Evolutionary conservation across 2,888 invertebrate genomes (phyloP).

Genomic region (Drosophila crucigera): DNA sequence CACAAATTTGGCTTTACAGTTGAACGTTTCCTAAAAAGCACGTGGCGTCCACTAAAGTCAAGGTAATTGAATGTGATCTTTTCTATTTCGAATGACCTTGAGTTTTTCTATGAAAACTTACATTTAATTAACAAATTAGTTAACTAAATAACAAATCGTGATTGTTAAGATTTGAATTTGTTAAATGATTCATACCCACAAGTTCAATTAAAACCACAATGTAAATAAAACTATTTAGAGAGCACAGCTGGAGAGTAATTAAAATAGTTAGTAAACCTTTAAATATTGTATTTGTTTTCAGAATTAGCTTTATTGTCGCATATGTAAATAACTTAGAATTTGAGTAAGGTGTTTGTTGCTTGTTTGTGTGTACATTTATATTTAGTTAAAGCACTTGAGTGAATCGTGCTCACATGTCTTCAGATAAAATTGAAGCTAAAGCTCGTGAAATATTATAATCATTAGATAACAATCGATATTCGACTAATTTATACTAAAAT

Average conservation of each 20-base stretch:
- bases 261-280: neutral
- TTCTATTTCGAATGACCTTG: conserved; percentile 63
- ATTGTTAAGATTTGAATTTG: conserved; percentile 50
- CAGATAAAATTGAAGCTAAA: conserved; percentile 38
- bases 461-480: conserved; percentile 26
- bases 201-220: conserved; percentile 18
- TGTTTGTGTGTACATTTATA: conserved; percentile 13
- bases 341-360: conserved; percentile 3
- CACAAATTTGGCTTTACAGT: conserved; percentile 41
- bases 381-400: conserved; percentile 34
- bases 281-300: conserved; percentile 20
- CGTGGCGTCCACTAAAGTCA: conserved; percentile 55
- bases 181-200: conserved; percentile 2
- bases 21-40: conserved; percentile 56
- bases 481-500: conserved; percentile 30
- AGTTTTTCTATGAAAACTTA: conserved; percentile 42
- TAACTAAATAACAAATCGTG: conserved; percentile 38
- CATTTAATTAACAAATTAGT: conserved; percentile 33
- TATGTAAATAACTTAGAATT: conserved; percentile 39
- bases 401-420: neutral
- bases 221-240: neutral
- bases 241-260: neutral
- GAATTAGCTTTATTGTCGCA: conserved; percentile 48
- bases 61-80: conserved; percentile 52
- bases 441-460: conserved; percentile 36